Evolutionary conservation across 1,140 invertebrate genomes (phyloP), one percentile per base, ranked within the genome.

Genomic region (Drosophila ficusphila): DNA sequence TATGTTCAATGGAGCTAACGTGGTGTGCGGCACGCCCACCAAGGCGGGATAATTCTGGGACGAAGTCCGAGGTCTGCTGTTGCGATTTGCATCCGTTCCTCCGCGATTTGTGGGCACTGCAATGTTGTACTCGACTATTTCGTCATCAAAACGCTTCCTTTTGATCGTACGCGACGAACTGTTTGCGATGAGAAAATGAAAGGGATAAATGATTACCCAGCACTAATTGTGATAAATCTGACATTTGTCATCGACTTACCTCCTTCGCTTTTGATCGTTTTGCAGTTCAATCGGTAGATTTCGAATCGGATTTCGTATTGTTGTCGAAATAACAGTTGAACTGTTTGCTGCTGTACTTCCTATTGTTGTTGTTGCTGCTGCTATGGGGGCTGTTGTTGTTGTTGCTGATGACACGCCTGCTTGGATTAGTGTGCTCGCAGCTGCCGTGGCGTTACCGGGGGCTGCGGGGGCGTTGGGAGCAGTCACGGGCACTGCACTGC

Each of bases 131-230:
- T 97, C 96, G 0, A 99, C 98, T 33, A 99, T 92, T 92, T 99
- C 98, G 93, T 99, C 98, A 91, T 99, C 98, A 93, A 99, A 99
- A 74, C 98, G 97, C 81, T 96, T 96, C 5, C 98, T 93, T 92
- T 99, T 99, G 82, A 99, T 99, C 8, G 97, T 98, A 42, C 98
- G 93, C 25, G 96, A 97, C 4, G 97, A 98, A 89, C 97, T 97
- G 77, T 23, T 16, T 14, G 7, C 18, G 7, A 44, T 11, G 6
- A 38, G 12, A 34, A 6, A 27, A 11, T n/a, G 12, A n/a, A 16
- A 61, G 3, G 21, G 1, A 7, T 38, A 9, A 14, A n/a, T 38
- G 31, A 33, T 34, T 52, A 54, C 25, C 36, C 41, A 44, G 11
- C 16, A 12, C 4, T 36, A 36, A 12, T 19, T 31, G 0, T 14